Conservation (phyloP, 1,140 invertebrate species). For the Lepidurus packardi region DNA sequence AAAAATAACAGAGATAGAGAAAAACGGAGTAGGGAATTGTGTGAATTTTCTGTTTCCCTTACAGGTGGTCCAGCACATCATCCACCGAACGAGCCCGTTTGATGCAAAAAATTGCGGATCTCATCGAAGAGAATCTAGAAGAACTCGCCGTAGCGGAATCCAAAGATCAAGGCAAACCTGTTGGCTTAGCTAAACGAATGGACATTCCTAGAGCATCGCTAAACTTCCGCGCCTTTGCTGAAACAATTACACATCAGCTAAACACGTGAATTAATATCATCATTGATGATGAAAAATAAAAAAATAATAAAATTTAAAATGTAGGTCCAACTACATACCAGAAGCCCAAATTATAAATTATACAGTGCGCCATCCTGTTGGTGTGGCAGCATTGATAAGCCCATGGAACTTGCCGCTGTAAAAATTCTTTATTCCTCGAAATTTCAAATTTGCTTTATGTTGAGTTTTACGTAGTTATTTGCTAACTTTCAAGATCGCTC, state of each 20-base stretch:
- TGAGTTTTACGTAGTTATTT: conserved; percentile 39
- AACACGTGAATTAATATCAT: conserved; percentile 38
- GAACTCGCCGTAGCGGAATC: conserved; percentile 54
- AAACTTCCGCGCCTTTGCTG: conserved; percentile 56
- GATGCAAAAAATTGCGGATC: conserved; percentile 50
- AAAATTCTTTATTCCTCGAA: conserved; percentile 37
- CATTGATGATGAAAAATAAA: not conserved
- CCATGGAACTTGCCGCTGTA: conserved; percentile 60
- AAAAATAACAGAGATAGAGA: too few species aligned
- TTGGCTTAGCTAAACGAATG: conserved; percentile 49
- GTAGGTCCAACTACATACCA: conserved; percentile 42
- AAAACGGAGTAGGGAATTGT: not conserved
- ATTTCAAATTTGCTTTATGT: conserved; percentile 4
- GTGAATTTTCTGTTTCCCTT: conserved; percentile 28
- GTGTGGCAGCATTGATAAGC: conserved; percentile 54
- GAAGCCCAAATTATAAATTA: conserved; percentile 50
- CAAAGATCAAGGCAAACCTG: conserved; percentile 55
- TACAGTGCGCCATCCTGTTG: conserved; percentile 49
- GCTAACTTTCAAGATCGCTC: conserved; percentile 54
- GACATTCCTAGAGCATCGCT: conserved; percentile 55
- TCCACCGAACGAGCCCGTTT: conserved; percentile 41
- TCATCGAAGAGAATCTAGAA: conserved; percentile 49
- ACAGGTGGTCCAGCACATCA: conserved; percentile 45
- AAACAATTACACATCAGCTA: conserved; percentile 43
- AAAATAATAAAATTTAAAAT: conserved; percentile 21